phyloP scores from a whole-genome alignment of 2,113 vertebrate species.

The Lutjanus erythropterus region DNA sequence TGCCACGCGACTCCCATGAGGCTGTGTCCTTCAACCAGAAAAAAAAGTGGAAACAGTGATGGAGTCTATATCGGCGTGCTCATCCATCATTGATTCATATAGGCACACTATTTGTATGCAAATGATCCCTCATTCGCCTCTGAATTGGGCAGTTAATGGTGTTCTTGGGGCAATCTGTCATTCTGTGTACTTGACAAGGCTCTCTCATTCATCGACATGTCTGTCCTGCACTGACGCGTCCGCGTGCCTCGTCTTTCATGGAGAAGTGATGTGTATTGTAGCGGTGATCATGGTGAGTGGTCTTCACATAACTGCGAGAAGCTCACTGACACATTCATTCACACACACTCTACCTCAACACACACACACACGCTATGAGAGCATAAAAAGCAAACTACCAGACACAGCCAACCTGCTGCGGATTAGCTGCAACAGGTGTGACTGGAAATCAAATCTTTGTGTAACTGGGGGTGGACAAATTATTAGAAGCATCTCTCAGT shows the following conservation, averaged over 20 bases:
- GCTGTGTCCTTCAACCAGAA: constrained; percentile 17
- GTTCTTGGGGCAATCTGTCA: constrained; percentile 38
- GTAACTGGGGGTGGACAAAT: not conserved
- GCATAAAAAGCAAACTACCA: not conserved
- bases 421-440: not conserved
- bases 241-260: not conserved
- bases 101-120: constrained; percentile 49
- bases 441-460: not conserved
- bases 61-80: constrained; percentile 25
- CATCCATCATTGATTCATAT: constrained; percentile 53
- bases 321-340: constrained; percentile 27
- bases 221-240: not conserved
- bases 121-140: constrained; percentile 36
- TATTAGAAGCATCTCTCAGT: not conserved
- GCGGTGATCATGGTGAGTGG: constrained; percentile 3
- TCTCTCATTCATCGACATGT: constrained; percentile 9
- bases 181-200: constrained; percentile 12
- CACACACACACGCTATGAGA: not conserved
- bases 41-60: constrained; percentile 4
- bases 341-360: not conserved
- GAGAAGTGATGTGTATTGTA: constrained; percentile 1
- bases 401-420: not conserved
- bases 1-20: not conserved
- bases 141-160: constrained; percentile 35
- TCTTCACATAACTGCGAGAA: constrained; percentile 18